Base-by-base conservation (phyloP, 2,888 invertebrate genomes). In the Galerucella pusilla region DNA sequence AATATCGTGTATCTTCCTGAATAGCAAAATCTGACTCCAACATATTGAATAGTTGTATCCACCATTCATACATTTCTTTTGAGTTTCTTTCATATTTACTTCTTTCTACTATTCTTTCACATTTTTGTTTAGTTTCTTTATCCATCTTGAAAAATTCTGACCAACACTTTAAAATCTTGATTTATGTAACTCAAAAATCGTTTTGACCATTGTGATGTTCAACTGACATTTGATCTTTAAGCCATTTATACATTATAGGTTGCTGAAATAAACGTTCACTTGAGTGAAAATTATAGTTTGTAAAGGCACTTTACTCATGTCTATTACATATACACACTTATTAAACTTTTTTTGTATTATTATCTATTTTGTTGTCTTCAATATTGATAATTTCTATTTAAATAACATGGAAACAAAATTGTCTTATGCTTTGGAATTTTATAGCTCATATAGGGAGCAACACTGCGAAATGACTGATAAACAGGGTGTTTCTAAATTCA, bases 11-110 rank as follows among this genome's bases (percentile, higher is more conserved):
- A 28, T 83, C 80, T 1, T 79, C 77, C 28, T 75, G 70, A 70
- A 85, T 83, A 42, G 77, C 61, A 14, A 81, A 81, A 69, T 86
- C 83, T 1, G 76, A 78, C 82, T 87, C 87, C 76, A 87, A 77
- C 10, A 77, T 75, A 61, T 81, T 67, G 70, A 87, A 86, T 25
- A 85, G 61, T 61, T 80, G 77, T 45, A 80, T 64, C 87, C 87
- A 87, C 85, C 86, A 87, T 73, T 82, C 76, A 16, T 78, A 72
- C 35, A 80, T 77, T 68, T 82, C 81, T 12, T 82, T 79, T 68
- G 80, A 80, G 68, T 78, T 76, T 45, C 72, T 61, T 69, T 82
- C 81, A 54, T 80, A 80, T 75, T 81, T 82, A 61, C 71, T 77
- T 25, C 71, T 73, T 0, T 42, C 42, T 14, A 82, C 67, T 46